Evolutionary conservation across 2,888 invertebrate genomes (phyloP).

Genomic region (Ferrisia virgata): DNA sequence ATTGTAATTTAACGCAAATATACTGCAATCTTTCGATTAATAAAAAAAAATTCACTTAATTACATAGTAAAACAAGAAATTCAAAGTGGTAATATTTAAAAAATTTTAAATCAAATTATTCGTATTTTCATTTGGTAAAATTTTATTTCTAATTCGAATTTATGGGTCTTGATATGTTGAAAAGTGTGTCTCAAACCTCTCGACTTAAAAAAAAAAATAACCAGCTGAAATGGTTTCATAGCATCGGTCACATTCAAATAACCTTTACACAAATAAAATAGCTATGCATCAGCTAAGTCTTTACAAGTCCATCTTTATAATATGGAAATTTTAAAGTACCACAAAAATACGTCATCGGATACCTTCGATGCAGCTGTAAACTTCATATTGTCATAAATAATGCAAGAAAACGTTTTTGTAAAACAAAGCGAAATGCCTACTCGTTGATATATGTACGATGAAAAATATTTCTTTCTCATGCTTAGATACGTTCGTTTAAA

Average conservation of each 20-base stretch:
- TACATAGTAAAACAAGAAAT: not conserved
- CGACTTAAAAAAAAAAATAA: not conserved
- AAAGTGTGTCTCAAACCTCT: not conserved
- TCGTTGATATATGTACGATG: not conserved
- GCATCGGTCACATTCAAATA: slow-evolving; percentile 37
- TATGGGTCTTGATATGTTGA: not conserved
- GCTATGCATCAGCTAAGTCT: not conserved
- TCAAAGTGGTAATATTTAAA: too few species aligned
- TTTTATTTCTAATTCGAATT: not conserved
- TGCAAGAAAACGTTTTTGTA: not conserved
- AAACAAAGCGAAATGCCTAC: not conserved
- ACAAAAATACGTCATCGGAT: not conserved
- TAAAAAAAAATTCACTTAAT: too few species aligned
- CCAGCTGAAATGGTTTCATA: not conserved
- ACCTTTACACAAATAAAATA: slow-evolving; percentile 24
- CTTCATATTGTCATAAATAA: not conserved
- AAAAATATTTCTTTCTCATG: not conserved
- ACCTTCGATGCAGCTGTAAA: not conserved
- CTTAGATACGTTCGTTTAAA: not conserved
- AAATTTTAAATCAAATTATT: not conserved
- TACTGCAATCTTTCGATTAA: too few species aligned
- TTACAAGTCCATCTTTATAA: not conserved
- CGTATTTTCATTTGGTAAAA: not conserved
- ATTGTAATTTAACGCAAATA: not conserved
- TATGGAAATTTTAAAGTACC: not conserved